Evolutionary conservation across 2,113 vertebrate species (phyloP).

Genomic region (Paradisaea rubra): DNA sequence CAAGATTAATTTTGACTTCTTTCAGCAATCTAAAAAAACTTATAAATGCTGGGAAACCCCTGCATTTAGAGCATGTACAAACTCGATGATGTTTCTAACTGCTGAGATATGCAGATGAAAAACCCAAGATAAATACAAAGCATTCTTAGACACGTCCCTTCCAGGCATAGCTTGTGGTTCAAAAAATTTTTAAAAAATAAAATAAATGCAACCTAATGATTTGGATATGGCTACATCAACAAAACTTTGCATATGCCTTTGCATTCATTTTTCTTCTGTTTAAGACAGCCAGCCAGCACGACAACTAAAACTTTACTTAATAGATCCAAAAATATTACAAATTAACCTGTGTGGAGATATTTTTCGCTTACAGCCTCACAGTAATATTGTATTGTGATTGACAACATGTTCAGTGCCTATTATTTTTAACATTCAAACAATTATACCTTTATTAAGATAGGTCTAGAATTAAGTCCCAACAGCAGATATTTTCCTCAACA

Average conservation of each 20-base stretch:
- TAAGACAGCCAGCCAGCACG: neutral
- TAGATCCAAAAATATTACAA: neutral
- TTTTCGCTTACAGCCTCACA: neutral
- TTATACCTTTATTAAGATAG: neutral
- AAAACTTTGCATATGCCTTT: neutral
- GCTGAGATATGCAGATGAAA: constrained; percentile 4
- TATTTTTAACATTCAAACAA: neutral
- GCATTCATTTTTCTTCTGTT: neutral
- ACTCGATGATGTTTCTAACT: neutral
- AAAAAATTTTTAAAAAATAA: neutral
- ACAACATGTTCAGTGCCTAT: neutral
- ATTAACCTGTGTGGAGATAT: neutral
- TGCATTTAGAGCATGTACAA: neutral
- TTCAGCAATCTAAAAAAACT: neutral
- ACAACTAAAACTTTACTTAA: neutral
- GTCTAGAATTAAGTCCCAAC: neutral
- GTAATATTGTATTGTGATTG: neutral
- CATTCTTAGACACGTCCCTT: neutral
- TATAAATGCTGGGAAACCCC: neutral
- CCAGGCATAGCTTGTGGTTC: neutral
- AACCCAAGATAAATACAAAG: neutral
- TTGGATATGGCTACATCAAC: neutral
- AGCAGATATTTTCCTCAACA: neutral
- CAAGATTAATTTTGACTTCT: neutral
- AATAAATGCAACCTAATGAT: neutral